Base-by-base conservation (phyloP, 2,888 invertebrate genomes). In the Thumatha senex region DNA sequence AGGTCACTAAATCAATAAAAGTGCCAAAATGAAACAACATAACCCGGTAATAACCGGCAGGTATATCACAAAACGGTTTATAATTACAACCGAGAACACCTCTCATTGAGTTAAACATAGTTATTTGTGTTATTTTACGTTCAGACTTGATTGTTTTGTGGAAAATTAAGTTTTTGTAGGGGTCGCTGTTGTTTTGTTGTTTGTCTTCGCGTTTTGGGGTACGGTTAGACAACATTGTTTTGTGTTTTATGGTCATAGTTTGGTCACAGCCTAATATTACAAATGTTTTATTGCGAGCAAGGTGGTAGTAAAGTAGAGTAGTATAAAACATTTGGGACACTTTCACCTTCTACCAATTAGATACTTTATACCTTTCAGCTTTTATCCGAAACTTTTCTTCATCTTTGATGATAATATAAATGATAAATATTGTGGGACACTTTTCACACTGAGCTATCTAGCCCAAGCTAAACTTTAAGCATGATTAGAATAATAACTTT, bases 41-140 rank as follows among this genome's bases (percentile, higher is more conserved):
- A 40, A 51, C 40, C 34, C 39, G 43, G 44, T 54, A 48, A 63
- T 58, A 56, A 51, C 42, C 46, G 53, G 46, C 51, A 46, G 60
- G 74, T 80, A 80, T 65, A 68, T 70, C 73, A 80, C 79, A 80
- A 82, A 83, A 73, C 73, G 78, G 43, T 79, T 80, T 80, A 81
- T 83, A 83, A 81, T 81, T 68, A 58, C 50, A 38, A 51, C 58
- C 57, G 67, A 54, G 68, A 58, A 64, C 68, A 64, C 72, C 71
- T 70, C 65, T 77, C 74, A 76, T 75, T 74, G 70, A 61, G 55
- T 61, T 68, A 68, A 77, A 73, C 73, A 78, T 76, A 78, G 75
- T 74, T 58, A 80, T 81, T 78, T 70, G 60, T 54, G 51, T 51
- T 67, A 69, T 71, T 78, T 78, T 77, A 70, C 72, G 67, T 63